Evolutionary conservation across 2,797 vertebrate genomes (phyloP).

Genomic region (Coregonus sp.): DNA sequence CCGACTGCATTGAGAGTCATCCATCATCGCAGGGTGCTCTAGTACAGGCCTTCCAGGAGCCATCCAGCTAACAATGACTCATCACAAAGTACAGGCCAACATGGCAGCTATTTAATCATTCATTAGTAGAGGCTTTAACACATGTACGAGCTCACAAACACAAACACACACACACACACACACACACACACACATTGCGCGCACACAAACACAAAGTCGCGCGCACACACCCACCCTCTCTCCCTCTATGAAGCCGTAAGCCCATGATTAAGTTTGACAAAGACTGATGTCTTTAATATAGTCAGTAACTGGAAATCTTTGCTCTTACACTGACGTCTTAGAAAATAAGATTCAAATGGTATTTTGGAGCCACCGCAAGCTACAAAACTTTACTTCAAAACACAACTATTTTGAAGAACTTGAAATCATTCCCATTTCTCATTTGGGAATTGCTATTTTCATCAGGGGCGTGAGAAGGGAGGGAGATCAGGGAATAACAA

Average conservation of each 20-base stretch:
- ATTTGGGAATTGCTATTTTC: slow-evolving; percentile 38
- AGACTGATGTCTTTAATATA: slow-evolving; percentile 59
- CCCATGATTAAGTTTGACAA: slow-evolving; percentile 19
- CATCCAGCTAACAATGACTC: slow-evolving; percentile 56
- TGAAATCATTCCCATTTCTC: background rate
- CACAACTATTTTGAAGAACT: background rate
- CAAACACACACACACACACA: background rate
- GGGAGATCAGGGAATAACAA: background rate
- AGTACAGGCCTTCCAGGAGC: slow-evolving; percentile 38
- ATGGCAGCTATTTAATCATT: slow-evolving; percentile 64
- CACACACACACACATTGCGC: background rate
- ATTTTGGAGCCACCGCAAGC: slow-evolving; percentile 21
- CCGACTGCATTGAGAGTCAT: slow-evolving; percentile 52
- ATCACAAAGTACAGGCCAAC: slow-evolving; percentile 52
- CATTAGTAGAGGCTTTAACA: slow-evolving; percentile 34
- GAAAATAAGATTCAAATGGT: slow-evolving; percentile 48
- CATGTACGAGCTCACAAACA: background rate
- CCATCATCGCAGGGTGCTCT: slow-evolving; percentile 58
- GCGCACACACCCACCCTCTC: background rate
- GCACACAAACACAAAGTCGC: background rate
- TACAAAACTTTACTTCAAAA: background rate
- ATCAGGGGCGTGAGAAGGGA: slow-evolving; percentile 21
- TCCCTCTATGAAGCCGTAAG: background rate
- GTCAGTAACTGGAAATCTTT: slow-evolving; percentile 42
- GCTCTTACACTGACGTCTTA: slow-evolving; percentile 36